phyloP scores from a whole-genome alignment of 2,113 vertebrate genomes.

The Siphamia tubifer region DNA sequence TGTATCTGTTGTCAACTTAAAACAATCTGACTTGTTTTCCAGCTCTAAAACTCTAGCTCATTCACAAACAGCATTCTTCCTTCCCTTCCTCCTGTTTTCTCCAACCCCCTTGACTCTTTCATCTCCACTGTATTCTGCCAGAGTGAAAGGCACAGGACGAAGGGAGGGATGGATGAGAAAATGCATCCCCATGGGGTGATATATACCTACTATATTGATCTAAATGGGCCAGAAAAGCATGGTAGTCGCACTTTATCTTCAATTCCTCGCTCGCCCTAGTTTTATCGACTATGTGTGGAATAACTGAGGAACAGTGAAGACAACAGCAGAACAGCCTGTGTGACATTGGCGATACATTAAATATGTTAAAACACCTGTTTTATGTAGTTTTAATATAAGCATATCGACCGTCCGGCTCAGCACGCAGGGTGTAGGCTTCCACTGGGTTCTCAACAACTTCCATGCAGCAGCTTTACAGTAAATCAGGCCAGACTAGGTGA shows the following conservation, averaged over 20 bases:
- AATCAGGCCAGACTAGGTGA: not conserved
- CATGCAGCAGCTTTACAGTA: not conserved
- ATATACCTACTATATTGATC: not conserved
- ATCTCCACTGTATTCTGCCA: too few relatives aligned
- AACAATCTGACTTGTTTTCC: too few relatives aligned
- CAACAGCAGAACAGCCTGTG: not conserved
- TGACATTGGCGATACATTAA: too few relatives aligned
- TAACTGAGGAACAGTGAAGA: not conserved
- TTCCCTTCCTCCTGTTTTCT: too few relatives aligned
- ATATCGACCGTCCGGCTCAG: not conserved
- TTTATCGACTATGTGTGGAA: not conserved
- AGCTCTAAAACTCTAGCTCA: too few relatives aligned
- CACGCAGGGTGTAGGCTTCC: not conserved
- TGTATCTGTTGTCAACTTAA: not conserved
- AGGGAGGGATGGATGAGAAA: not conserved
- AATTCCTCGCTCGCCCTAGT: not conserved
- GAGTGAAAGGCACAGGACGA: too few relatives aligned
- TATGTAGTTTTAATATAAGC: not conserved
- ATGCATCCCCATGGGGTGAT: not conserved
- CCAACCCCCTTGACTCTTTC: too few relatives aligned
- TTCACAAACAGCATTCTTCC: too few relatives aligned
- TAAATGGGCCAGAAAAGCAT: not conserved
- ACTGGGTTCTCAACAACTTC: slow-evolving; percentile 23
- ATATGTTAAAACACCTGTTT: too few relatives aligned
- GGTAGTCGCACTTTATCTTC: not conserved